Percentiles rank a stretch among this genome's conserved stretches.
These are phyloP conservation scores for Myotis myotis DNA, from an alignment of 2,797 vertebrate species.

Conservation along the genomic window DNA sequence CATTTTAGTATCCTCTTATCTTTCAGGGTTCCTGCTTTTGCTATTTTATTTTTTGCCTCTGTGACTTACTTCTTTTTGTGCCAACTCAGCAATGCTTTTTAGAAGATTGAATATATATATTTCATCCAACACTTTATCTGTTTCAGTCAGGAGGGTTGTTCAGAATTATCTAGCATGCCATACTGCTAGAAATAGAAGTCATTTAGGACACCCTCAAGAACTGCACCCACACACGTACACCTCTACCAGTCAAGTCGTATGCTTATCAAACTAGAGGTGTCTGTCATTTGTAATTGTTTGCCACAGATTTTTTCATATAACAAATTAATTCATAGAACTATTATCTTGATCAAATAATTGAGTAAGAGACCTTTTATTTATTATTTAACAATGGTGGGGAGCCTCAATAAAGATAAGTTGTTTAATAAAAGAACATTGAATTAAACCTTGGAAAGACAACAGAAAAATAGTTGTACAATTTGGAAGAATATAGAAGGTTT, in stretches of 20 bases:
- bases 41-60: background rate
- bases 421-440: constrained; percentile 16
- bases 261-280: background rate
- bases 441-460: background rate
- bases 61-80: constrained; percentile 37
- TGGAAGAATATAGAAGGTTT: background rate
- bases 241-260: background rate
- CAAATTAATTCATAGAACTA: background rate
- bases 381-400: background rate
- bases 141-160: constrained; percentile 22
- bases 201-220: background rate
- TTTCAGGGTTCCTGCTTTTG: background rate
- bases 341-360: background rate
- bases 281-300: background rate
- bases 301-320: background rate
- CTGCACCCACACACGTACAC: background rate
- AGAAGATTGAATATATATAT: constrained; percentile 32
- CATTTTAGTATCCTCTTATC: background rate
- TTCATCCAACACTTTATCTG: background rate
- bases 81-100: constrained; percentile 12
- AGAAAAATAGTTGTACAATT: background rate
- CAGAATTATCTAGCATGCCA: constrained; percentile 7
- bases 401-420: background rate
- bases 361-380: background rate
- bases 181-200: background rate